These are phyloP conservation scores for Theodoxus fluviatilis DNA, from an alignment of 2,888 invertebrate species.

Conservation along the genomic window DNA sequence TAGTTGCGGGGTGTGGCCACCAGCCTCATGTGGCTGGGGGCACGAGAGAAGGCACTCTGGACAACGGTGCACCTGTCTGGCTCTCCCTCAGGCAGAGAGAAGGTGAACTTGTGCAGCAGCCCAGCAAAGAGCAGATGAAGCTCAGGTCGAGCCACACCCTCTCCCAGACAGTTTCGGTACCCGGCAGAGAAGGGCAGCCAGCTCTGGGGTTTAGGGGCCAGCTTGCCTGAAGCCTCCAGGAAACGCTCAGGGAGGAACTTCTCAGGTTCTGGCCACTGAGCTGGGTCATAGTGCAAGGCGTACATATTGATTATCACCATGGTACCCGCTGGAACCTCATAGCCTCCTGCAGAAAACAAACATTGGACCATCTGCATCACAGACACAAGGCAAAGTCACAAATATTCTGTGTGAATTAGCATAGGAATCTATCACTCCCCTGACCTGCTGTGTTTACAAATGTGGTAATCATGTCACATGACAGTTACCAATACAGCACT, in stretches of 20 bases:
- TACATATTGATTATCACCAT: constrained; percentile 41
- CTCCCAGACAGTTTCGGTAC: constrained; percentile 47
- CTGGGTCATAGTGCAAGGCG: constrained; percentile 44
- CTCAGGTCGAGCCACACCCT: constrained; percentile 46
- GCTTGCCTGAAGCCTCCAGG: constrained; percentile 39
- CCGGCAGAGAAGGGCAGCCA: constrained; percentile 52
- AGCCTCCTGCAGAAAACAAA: constrained; percentile 40
- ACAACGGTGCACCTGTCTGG: too few species aligned
- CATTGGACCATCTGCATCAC: too few species aligned
- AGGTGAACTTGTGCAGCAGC: constrained; percentile 38
- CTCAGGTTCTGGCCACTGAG: constrained; percentile 41
- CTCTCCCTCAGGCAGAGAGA: constrained; percentile 37
- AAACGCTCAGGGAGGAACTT: constrained; percentile 46
- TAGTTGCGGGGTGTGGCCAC: too few species aligned
- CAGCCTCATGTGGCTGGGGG: too few species aligned
- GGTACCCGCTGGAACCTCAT: constrained; percentile 44
- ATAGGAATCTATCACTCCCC: too few species aligned
- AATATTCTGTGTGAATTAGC: too few species aligned
- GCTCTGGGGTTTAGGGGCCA: constrained; percentile 42
- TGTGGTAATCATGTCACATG: too few species aligned
- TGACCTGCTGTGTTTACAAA: too few species aligned
- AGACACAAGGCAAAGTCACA: too few species aligned
- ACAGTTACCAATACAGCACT: too few species aligned
- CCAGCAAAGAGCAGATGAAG: constrained; percentile 40
- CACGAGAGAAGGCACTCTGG: too few species aligned